Base-by-base conservation (phyloP, 2,888 invertebrate genomes). In the Drepana falcataria region DNA sequence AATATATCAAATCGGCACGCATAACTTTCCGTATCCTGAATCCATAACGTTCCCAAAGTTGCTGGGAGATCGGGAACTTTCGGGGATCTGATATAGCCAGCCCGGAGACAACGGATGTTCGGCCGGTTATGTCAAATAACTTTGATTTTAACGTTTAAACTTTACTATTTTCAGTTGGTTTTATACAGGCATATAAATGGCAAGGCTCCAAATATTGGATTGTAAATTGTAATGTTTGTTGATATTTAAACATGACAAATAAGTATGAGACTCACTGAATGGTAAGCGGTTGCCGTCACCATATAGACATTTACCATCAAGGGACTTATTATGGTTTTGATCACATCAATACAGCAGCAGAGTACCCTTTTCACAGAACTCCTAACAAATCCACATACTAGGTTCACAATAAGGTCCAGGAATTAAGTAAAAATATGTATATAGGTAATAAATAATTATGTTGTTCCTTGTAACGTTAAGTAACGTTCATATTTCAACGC, bases 101-200 rank as follows among this genome's bases (percentile, higher is more conserved):
- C 59, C 54, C 53, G 56, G 64, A 66, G 66, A 61, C 59, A 62
- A 56, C 64, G 66, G 58, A 64, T 60, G 62, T 59, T 57, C 60
- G 63, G 61, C 60, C 63, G 56, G 68, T 55, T 64, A 68, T 61
- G 68, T 66, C 60, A 61, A 59, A 60, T 49, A 57, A 66, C 65
- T 66, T 68, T 60, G 65, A 65, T 67, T 69, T 69, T 64, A 69
- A 65, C 62, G 65, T 65, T 60, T 55, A 55, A 71, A 69, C 64
- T 69, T 71, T 57, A 55, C 58, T 57, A 67, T 69, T 68, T 65
- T 65, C 66, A 65, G 61, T 65, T 66, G 63, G 58, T 61, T 59
- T 49, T 48, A 21, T 21, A 21, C 21, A 21, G 49, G n/a, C 48
- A 34, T 35, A 33, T 63, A 56, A 55, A 62, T 66, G 59, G 51